phyloP scores from a whole-genome alignment of 2,797 vertebrate genomes.

The Tympanoctomys barrerae region DNA sequence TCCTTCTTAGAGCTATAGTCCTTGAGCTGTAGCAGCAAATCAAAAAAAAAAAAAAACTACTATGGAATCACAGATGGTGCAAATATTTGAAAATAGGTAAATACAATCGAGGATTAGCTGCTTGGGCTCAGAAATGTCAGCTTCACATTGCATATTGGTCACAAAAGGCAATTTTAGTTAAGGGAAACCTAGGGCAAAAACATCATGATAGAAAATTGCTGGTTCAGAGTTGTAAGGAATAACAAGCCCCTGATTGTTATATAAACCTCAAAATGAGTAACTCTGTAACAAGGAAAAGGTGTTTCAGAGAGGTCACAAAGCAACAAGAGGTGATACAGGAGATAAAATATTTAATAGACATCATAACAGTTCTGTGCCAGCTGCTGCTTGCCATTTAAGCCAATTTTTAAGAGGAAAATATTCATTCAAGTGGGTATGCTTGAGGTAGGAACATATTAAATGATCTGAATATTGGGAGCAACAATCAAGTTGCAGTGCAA shows the following conservation, averaged over 20 bases:
- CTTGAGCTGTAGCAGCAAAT: constrained; percentile 61
- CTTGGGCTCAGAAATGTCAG: constrained; percentile 79
- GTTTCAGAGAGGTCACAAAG: constrained; percentile 62
- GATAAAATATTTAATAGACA: constrained; percentile 50
- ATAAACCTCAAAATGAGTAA: constrained; percentile 59
- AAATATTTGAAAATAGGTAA: constrained; percentile 85
- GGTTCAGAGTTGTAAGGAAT: constrained; percentile 43
- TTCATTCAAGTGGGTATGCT: neutral
- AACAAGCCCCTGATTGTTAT: constrained; percentile 62
- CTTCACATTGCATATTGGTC: constrained; percentile 73
- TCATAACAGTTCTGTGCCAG: constrained; percentile 28
- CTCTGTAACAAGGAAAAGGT: constrained; percentile 41
- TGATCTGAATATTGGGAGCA: neutral
- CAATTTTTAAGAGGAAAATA: constrained; percentile 60
- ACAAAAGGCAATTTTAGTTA: constrained; percentile 72
- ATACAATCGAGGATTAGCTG: constrained; percentile 79
- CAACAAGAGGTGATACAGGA: constrained; percentile 33
- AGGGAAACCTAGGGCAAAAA: constrained; percentile 36
- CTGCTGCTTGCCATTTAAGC: constrained; percentile 57
- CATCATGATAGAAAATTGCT: constrained; percentile 64
- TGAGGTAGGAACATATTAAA: constrained; percentile 10
- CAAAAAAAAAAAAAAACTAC: constrained; percentile 70
- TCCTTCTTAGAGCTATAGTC: constrained; percentile 59
- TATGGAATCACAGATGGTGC: constrained; percentile 81
- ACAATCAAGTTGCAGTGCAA: neutral